Evolutionary conservation across 1,140 invertebrate genomes (phyloP).

Genomic region (Drosophila obscura): DNA sequence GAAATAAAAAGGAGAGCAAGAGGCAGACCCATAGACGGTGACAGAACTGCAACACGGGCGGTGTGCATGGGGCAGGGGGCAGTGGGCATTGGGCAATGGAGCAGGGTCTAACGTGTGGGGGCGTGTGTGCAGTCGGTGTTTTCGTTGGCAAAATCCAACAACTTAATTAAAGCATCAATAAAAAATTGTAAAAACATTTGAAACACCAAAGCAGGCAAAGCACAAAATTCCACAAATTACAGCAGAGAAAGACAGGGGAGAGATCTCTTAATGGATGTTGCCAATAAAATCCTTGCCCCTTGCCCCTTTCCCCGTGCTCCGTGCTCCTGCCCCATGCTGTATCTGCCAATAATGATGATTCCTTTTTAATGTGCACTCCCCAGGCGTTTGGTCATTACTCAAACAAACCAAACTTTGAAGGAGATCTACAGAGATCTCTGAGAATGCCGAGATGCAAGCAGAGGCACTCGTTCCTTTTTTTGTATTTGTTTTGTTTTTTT

Average conservation of each 20-base stretch:
- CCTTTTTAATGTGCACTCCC: conserved; percentile 83
- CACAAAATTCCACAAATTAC: neutral
- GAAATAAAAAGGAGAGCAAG: conserved; percentile 6
- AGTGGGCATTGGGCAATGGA: too few relatives aligned
- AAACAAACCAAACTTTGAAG: conserved; percentile 24
- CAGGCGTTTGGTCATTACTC: conserved; percentile 76
- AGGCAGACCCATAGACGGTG: conserved; percentile 7
- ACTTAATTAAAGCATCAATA: conserved; percentile 81
- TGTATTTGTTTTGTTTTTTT: conserved; percentile 33
- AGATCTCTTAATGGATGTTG: conserved; percentile 56
- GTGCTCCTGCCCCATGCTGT: neutral
- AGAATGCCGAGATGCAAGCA: neutral
- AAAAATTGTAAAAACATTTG: conserved; percentile 72
- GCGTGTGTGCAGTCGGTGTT: neutral
- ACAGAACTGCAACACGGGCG: neutral
- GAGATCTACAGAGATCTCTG: neutral
- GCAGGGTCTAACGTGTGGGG: conserved; percentile 22
- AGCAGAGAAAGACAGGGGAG: conserved; percentile 12
- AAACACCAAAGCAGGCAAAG: conserved; percentile 23
- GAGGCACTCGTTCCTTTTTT: neutral
- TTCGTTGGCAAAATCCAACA: conserved; percentile 54
- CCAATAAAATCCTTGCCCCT: conserved; percentile 65
- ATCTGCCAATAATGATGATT: conserved; percentile 83
- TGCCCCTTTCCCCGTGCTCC: neutral
- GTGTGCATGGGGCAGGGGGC: neutral